phyloP scores from a whole-genome alignment of 92 coral and sea anemone species.

The Porites rus region DNA sequence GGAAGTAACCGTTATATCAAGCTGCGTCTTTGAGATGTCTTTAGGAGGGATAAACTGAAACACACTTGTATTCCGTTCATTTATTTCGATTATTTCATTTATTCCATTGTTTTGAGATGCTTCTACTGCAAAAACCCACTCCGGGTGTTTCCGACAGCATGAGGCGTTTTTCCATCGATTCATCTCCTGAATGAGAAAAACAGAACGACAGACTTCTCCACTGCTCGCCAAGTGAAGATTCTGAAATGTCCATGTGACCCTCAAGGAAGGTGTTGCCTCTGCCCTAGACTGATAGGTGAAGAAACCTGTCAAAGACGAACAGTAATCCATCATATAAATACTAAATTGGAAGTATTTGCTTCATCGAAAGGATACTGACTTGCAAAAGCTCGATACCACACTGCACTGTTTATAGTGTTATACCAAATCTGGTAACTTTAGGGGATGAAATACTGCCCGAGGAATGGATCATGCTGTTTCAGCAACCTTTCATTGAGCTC shows the following conservation, averaged over 20 bases:
- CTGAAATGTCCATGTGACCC: constrained; percentile 9
- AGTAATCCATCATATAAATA: no score
- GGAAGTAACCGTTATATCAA: constrained; percentile 15
- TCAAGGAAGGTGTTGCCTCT: not conserved
- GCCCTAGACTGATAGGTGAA: constrained; percentile 9
- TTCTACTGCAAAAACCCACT: constrained; percentile 42
- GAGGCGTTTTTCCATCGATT: constrained; percentile 6
- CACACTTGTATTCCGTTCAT: not conserved
- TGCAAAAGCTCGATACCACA: no score
- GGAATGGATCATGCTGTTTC: constrained; percentile 19
- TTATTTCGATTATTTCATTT: constrained; percentile 1
- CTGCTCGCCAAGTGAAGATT: not conserved
- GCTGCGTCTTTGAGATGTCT: constrained; percentile 25
- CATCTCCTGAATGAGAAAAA: not conserved
- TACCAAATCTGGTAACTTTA: no score
- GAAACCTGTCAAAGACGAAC: not conserved
- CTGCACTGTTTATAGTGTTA: no score
- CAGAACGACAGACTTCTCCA: constrained; percentile 16
- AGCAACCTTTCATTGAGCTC: constrained; percentile 34
- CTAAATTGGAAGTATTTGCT: no score
- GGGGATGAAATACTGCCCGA: constrained; percentile 22
- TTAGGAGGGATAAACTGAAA: constrained; percentile 37
- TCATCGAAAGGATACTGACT: no score
- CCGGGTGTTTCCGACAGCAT: constrained; percentile 68
- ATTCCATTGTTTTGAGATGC: constrained; percentile 17